These are phyloP conservation scores for Muntiacus reevesi DNA, from an alignment of 2,113 vertebrate species.

Conservation along the genomic window DNA sequence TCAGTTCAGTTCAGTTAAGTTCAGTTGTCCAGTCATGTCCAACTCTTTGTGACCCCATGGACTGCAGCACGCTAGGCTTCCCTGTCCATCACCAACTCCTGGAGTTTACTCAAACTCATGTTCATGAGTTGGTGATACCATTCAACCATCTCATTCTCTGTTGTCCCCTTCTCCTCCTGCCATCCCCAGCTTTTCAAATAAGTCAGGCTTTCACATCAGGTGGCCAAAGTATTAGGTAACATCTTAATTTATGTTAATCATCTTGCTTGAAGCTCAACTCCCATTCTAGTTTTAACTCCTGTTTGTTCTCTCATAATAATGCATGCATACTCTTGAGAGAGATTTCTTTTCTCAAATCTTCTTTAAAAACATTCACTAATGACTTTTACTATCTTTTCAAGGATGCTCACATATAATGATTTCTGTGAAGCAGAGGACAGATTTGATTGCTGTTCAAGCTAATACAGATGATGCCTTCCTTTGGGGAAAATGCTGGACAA, in stretches of 20 bases:
- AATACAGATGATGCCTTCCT: background rate
- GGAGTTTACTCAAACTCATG: background rate
- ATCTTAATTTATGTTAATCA: background rate
- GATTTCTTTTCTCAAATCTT: background rate
- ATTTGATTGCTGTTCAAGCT: background rate
- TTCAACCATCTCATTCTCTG: background rate
- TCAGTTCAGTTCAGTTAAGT: background rate
- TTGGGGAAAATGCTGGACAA: background rate
- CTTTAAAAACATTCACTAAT: background rate
- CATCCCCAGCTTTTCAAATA: background rate
- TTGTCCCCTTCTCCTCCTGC: background rate
- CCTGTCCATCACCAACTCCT: background rate
- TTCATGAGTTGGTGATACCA: background rate
- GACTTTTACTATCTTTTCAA: background rate
- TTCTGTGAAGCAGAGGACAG: background rate
- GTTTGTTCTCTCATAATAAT: background rate
- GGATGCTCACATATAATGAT: background rate
- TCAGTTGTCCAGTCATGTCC: background rate
- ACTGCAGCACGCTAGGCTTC: fast-evolving
- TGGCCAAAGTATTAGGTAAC: background rate
- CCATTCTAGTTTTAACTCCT: background rate
- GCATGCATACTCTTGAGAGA: background rate
- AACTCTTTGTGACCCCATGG: background rate
- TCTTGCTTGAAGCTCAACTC: background rate
- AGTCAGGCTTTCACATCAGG: background rate